phyloP scores from a whole-genome alignment of 1,140 invertebrate genomes.

The Hetaerina americana region DNA sequence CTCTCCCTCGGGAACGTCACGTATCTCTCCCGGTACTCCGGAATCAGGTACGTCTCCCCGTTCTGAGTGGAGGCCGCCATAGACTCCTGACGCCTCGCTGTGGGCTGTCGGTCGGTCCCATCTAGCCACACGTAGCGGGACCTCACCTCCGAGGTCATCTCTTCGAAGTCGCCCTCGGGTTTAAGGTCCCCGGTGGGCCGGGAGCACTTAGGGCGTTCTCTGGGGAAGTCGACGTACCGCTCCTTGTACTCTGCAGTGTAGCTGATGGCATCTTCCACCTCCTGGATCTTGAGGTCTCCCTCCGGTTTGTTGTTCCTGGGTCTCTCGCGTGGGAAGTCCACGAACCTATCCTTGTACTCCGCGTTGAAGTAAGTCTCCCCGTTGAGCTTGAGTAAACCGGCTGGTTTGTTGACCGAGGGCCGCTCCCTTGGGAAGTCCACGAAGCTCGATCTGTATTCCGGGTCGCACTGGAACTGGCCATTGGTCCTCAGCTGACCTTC shows the following conservation, averaged over 20 bases:
- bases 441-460: conserved; percentile 1
- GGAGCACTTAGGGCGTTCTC: not conserved
- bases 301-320: not conserved
- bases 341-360: not conserved
- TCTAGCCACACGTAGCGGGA: not conserved
- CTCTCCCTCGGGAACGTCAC: conserved; percentile 1
- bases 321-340: not conserved
- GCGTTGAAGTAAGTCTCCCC: not conserved
- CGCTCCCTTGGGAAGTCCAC: conserved; percentile 2
- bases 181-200: not conserved
- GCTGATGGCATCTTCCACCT: not conserved
- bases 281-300: not conserved
- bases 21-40: not conserved
- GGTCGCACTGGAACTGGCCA: not conserved
- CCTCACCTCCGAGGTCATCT: not conserved
- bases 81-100: not conserved
- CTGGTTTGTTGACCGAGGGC: not conserved
- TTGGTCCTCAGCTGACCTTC: not conserved
- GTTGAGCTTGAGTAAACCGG: not conserved
- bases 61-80: not conserved
- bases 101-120: not conserved
- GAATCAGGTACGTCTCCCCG: not conserved
- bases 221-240: not conserved
- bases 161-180: conserved; percentile 3
- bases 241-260: not conserved